phyloP scores from a whole-genome alignment of 2,113 vertebrate species.

The Hydropotes inermis region DNA sequence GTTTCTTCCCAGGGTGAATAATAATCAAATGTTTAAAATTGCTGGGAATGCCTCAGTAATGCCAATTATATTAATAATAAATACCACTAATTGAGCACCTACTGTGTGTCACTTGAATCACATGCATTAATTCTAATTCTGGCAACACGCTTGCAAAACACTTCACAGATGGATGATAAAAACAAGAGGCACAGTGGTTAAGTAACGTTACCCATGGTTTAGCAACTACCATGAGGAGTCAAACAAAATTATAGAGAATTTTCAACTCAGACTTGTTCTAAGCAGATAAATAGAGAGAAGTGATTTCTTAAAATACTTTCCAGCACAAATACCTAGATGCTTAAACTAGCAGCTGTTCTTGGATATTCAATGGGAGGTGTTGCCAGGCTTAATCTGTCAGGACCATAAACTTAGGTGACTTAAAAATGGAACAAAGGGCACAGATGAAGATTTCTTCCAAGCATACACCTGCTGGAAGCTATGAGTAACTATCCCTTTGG shows the following conservation, averaged over 20 bases:
- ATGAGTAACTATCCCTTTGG: conserved; percentile 46
- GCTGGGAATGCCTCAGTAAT: background rate
- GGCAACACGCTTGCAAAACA: background rate
- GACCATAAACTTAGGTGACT: conserved; percentile 43
- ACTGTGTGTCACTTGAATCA: background rate
- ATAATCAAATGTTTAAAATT: background rate
- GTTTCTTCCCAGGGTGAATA: background rate
- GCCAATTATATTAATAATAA: background rate
- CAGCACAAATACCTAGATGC: background rate
- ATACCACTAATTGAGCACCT: background rate
- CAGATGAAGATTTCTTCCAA: conserved; percentile 38
- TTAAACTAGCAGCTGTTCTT: background rate
- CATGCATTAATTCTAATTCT: background rate
- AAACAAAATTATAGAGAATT: background rate
- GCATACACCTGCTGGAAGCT: conserved; percentile 48
- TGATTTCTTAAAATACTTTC: background rate
- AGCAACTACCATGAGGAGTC: background rate
- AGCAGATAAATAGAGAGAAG: background rate
- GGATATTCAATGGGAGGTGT: background rate
- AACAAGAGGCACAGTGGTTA: too few species aligned
- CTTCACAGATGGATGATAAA: background rate
- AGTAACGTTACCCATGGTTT: background rate
- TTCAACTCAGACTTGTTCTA: background rate
- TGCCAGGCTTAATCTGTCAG: background rate
- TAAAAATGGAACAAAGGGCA: conserved; percentile 49